Evolutionary conservation across 2,797 vertebrate species (phyloP).

Genomic region (Semotilus atromaculatus): DNA sequence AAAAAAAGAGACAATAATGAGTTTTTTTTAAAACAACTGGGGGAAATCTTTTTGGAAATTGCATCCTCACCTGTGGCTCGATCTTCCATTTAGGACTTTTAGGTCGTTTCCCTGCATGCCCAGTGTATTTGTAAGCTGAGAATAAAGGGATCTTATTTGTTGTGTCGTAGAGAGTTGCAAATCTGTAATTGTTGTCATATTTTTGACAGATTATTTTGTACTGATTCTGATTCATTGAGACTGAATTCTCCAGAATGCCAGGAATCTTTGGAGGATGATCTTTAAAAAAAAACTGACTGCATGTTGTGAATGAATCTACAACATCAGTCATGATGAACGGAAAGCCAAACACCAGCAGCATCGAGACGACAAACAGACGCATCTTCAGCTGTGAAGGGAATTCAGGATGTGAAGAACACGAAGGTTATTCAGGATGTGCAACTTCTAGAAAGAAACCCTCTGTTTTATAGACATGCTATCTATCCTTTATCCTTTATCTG

Average conservation of each 20-base stretch:
- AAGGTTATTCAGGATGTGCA: not conserved
- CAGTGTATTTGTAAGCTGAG: slow-evolving; percentile 9
- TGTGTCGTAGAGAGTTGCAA: not conserved
- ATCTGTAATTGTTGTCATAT: not conserved
- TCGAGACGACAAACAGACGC: not conserved
- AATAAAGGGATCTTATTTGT: not conserved
- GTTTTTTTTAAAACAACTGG: not conserved
- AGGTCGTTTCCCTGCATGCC: fast-evolving
- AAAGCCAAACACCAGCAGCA: not conserved
- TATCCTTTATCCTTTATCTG: not conserved
- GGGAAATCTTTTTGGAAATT: not conserved
- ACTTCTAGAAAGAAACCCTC: not conserved
- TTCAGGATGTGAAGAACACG: too few relatives aligned
- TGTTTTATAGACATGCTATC: not conserved
- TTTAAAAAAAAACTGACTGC: not conserved
- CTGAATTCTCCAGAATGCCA: not conserved
- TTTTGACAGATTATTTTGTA: not conserved
- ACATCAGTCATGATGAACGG: not conserved
- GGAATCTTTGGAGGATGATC: not conserved
- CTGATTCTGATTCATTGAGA: not conserved
- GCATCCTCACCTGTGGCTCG: not conserved
- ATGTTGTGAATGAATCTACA: not conserved
- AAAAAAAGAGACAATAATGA: not conserved
- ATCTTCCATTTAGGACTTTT: fast-evolving
- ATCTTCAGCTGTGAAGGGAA: not conserved